Evolutionary conservation across 2,888 invertebrate species (phyloP), one percentile per base, ranked within the genome.

Genomic region (Caradrina kadenii): DNA sequence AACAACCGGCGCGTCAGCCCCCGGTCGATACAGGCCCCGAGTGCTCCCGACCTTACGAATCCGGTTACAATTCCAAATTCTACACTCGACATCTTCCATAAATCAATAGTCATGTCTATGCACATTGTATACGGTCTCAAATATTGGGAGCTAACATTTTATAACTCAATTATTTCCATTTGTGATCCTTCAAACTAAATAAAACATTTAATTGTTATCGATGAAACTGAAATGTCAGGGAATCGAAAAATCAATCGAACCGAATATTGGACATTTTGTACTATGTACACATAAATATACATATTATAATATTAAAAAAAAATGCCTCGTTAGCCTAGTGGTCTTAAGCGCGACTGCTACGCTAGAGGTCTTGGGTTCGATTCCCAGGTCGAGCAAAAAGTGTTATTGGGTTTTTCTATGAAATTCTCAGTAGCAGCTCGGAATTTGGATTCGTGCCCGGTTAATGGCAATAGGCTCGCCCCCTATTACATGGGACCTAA

Each of bases 1-100:
- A 86, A 87, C 86, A 86, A 86, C 89, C 87, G 86, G 64, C 83
- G 82, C 81, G 81, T 26, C 82, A 63, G 56, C 68, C 63, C 67
- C 70, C 64, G 86, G 72, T 87, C 86, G 85, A 88, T 89, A 85
- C 54, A 64, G 64, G 60, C 73, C 68, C 71, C 53, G 54, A 59
- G 56, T 69, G 58, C 31, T 45, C 67, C 64, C 72, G 56, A 66
- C 45, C 58, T 60, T 26, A 67, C 67, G 19, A 67, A 66, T 64
- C 73, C 70, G 52, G 65, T 63, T 73, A 66, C 70, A 68, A 42
- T 49, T 54, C 65, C 61, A 73, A 75, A 73, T 61, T 79, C 49
- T 58, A 35, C 64, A 55, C 42, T 72, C 22, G 39, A 54, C 35
- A 35, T 71, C 58, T 62, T 49, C 49, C 26, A 58, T 58, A 58